These are phyloP conservation scores for Hormiphora californensis DNA, from an alignment of 37 sponge, comb jelly and placozoan genomes.

Conservation along the genomic window DNA sequence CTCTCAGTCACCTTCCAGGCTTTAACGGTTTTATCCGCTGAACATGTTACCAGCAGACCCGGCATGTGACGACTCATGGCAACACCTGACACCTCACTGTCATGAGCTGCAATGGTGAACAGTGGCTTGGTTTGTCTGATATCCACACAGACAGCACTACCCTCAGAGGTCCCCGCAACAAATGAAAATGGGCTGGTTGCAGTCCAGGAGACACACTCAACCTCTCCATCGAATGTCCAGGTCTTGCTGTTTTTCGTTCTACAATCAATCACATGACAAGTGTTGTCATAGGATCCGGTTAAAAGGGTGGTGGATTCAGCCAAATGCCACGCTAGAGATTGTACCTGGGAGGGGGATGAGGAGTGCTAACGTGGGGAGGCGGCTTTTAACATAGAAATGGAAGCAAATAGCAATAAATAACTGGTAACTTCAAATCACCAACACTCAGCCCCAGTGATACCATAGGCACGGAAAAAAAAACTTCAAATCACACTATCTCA, in stretches of 20 bases:
- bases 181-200: slow-evolving; percentile 69
- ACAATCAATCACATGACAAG: slow-evolving; percentile 35
- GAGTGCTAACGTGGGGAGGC: too few species aligned
- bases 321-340: slow-evolving; percentile 57
- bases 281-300: slow-evolving; percentile 47
- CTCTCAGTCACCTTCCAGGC: slow-evolving; percentile 77
- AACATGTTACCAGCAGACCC: slow-evolving; percentile 78
- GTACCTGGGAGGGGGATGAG: slow-evolving; percentile 23
- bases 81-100: slow-evolving; percentile 69
- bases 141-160: slow-evolving; percentile 63
- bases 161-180: slow-evolving; percentile 67
- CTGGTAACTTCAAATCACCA: background rate
- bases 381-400: background rate
- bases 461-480: too few species aligned
- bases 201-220: slow-evolving; percentile 90
- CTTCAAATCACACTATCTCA: too few species aligned
- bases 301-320: slow-evolving; percentile 42
- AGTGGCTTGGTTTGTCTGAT: slow-evolving; percentile 55
- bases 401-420: background rate
- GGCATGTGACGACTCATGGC: slow-evolving; percentile 75
- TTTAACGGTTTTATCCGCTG: slow-evolving; percentile 80
- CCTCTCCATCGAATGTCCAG: slow-evolving; percentile 78
- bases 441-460: too few species aligned
- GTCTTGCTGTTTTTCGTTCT: slow-evolving; percentile 42
- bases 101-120: slow-evolving; percentile 79